These are phyloP conservation scores for Odontophorus gujanensis DNA, from an alignment of 2,113 vertebrate genomes.

Conservation along the genomic window DNA sequence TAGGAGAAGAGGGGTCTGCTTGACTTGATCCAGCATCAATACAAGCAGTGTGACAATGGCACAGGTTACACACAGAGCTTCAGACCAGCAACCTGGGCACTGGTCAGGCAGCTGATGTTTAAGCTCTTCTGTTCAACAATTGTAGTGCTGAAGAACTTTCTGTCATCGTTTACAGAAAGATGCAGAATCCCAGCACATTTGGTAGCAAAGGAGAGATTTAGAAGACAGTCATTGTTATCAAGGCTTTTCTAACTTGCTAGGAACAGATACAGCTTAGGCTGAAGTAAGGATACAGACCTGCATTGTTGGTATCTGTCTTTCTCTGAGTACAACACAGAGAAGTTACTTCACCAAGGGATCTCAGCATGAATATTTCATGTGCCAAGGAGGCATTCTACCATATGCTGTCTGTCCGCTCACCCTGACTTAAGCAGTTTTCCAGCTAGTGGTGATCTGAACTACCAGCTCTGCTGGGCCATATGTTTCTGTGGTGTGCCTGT, in stretches of 20 bases:
- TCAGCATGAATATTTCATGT: not conserved
- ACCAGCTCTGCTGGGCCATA: not conserved
- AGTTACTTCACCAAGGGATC: not conserved
- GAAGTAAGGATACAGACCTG: not conserved
- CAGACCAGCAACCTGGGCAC: not conserved
- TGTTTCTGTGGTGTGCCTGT: not conserved
- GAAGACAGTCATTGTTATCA: not conserved
- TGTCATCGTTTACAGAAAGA: not conserved
- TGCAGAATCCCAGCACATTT: not conserved
- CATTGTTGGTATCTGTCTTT: not conserved
- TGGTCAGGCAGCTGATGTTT: not conserved
- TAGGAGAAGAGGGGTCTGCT: not conserved
- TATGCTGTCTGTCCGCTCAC: constrained; percentile 2
- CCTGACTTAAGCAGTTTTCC: constrained; percentile 13
- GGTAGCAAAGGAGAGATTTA: not conserved
- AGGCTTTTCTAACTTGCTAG: not conserved
- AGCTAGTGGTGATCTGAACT: not conserved
- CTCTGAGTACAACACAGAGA: not conserved
- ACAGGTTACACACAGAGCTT: not conserved
- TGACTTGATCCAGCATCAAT: not conserved
- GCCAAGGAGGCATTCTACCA: constrained; percentile 18
- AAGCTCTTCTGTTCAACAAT: not conserved
- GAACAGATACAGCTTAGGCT: not conserved
- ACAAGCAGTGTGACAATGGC: not conserved
- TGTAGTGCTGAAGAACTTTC: not conserved